Evolutionary conservation across 2,888 invertebrate genomes (phyloP), one percentile per base, ranked within the genome.

Genomic region (Bhutanitis thaidina): DNA sequence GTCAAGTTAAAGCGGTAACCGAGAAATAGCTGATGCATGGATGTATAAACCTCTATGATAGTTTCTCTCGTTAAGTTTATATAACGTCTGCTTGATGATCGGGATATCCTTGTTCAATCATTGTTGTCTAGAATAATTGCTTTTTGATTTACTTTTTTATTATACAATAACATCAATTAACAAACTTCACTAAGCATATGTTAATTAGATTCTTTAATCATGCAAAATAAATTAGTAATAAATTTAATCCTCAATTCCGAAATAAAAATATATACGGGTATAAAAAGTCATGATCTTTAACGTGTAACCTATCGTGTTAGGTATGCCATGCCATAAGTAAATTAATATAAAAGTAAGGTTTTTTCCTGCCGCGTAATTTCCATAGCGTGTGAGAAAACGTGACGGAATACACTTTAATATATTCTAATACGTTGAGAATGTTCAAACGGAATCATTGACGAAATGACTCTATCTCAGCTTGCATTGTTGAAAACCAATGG

Each of bases 391-490:
- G 46, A 43, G 47, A 55, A 57, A 54, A 49, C n/a, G 12, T 41
- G 25, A 38, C 15, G n/a, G 20, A 30, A 34, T 34, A 44, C 51
- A 40, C 39, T 52, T 60, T 67, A 68, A 74, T 73, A 74, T 73
- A 77, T 79, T 78, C 67, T 70, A 72, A 69, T 64, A 55, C 56
- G 65, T 69, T 65, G 65, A 59, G 60, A 58, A 56, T 60, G 58
- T 65, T 63, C 63, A 53, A 40, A 54, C 39, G 43, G 30, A 36
- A 48, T 45, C 62, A 62, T 62, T 66, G 59, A 66, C 64, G 59
- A 73, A 72, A 84, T 75, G 78, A 61, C 84, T 83, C 68, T 74
- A 83, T 83, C 67, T 58, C 47, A 52, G 57, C 56, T 51, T 14
- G 38, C 49, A 71, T 78, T 76, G 76, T 78, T 67, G 65, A 71